Evolutionary conservation across 1,140 invertebrate species (phyloP).

Genomic region (Grapholita molesta): DNA sequence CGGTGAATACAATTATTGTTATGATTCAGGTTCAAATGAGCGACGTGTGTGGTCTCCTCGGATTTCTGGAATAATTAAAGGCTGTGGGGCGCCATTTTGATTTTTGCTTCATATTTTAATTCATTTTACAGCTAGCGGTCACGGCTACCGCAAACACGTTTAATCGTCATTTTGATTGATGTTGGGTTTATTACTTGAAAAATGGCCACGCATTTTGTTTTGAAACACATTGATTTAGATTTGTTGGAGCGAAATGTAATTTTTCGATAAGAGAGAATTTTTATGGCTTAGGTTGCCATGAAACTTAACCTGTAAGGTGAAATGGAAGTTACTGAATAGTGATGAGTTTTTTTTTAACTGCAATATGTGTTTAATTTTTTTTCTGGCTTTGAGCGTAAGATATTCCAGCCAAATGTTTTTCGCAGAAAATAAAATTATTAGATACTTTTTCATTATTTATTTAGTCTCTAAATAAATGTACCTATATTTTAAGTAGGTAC

Average conservation of each 20-base stretch:
- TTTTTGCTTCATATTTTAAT: conserved; percentile 26
- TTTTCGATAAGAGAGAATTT: not conserved
- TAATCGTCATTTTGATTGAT: conserved; percentile 32
- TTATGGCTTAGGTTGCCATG: not conserved
- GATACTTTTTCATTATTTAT: too few species aligned
- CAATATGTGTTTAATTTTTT: not conserved
- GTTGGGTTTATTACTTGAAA: conserved; percentile 16
- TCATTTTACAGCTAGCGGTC: conserved; percentile 26
- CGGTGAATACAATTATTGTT: conserved; percentile 18
- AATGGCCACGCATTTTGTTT: conserved; percentile 1
- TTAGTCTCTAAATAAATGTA: too few species aligned
- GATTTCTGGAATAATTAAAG: conserved; percentile 16
- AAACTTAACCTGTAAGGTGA: not conserved
- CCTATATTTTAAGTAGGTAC: too few species aligned
- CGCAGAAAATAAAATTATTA: too few species aligned
- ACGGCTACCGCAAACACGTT: conserved; percentile 28
- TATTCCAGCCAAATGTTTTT: too few species aligned
- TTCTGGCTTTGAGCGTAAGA: not conserved
- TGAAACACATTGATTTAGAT: not conserved
- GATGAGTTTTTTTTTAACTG: not conserved
- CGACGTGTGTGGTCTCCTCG: conserved; percentile 16
- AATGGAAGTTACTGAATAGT: not conserved
- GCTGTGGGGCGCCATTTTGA: conserved; percentile 2
- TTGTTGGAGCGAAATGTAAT: not conserved
- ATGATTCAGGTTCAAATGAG: conserved; percentile 15